Base-by-base conservation (phyloP, 2,113 vertebrate genomes). In the Dendrocopos noguchii region DNA sequence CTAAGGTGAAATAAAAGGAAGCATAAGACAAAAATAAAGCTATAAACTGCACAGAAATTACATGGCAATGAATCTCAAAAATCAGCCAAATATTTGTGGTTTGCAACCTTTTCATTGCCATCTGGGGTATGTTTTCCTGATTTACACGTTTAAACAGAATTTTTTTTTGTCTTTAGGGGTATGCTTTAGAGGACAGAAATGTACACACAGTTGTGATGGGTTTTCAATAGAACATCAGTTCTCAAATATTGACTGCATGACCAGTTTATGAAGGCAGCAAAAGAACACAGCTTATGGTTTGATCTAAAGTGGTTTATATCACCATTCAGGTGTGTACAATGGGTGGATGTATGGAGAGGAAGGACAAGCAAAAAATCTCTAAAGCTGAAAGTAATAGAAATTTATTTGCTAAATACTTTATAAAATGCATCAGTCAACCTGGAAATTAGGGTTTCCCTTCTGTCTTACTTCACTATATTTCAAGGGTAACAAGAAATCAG, bases 141-240 rank as follows among this genome's bases (percentile, higher is more conserved):
- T 80, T 80, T 76, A 56, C 10, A 65, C 6, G 17, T 73, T 81
- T 50, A 63, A 89, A 76, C 4, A 77, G 39, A 82, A 82, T 44
- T 7, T 61, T 1, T n/a, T 24, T 68, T 7, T 44, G 28, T 11
- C 81, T 93, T 82, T 84, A 28, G 33, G 31, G 44, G 34, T 4
- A 31, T 4, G 12, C 2, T 1, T 84, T 28, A 6, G 22, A 25
- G n/a, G 4, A 11, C 14, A 90, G 50, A 82, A 87, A 60, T 27
- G 2, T 50, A 16, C 10, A 60, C 21, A 16, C 1, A 42, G 1
- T 39, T 55, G 15, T 39, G 67, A 34, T 5, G 1, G 20, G 10
- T 80, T 84, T 77, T 63, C 53, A 15, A 39, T 6, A 71, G 22
- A 65, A 47, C 15, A 53, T 29, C 5, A 16, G 8, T 24, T 4